Percentiles rank a stretch among this genome's conserved stretches.
These are phyloP conservation scores for Isaurus tuberculatus DNA, from an alignment of 92 coral and sea anemone species.

Conservation along the genomic window DNA sequence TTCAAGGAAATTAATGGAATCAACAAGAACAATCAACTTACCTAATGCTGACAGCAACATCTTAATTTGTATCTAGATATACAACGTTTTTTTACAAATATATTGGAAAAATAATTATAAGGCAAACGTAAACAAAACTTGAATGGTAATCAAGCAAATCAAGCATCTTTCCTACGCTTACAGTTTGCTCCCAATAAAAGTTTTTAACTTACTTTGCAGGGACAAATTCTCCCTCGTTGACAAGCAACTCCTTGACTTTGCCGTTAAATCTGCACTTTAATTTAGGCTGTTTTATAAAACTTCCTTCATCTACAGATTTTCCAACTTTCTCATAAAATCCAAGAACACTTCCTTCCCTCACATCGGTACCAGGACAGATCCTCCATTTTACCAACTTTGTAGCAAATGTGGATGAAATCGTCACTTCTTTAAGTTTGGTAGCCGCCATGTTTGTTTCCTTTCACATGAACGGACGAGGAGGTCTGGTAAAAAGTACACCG, in stretches of 20 bases:
- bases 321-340: slow-evolving; percentile 84
- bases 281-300: slow-evolving; percentile 91
- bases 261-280: slow-evolving; percentile 84
- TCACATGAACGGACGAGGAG: slow-evolving; percentile 67
- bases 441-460: slow-evolving; percentile 97
- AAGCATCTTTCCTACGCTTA: neutral
- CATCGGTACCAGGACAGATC: slow-evolving; percentile 78
- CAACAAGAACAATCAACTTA: too few relatives aligned
- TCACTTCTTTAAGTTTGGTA: slow-evolving; percentile 72
- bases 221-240: slow-evolving; percentile 90
- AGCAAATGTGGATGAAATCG: slow-evolving; percentile 80
- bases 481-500: neutral
- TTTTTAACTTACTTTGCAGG: slow-evolving; percentile 80
- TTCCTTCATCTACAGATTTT: slow-evolving; percentile 60
- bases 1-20: too few relatives aligned
- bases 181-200: neutral
- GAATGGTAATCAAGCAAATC: neutral
- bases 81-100: neutral
- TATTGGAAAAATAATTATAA: neutral
- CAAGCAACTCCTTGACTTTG: slow-evolving; percentile 81
- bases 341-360: slow-evolving; percentile 96
- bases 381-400: slow-evolving; percentile 89
- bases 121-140: neutral
- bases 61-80: neutral
- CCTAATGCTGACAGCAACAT: too few relatives aligned